Conservation (phyloP, 2,113 vertebrate species). For the Morone chrysops region DNA sequence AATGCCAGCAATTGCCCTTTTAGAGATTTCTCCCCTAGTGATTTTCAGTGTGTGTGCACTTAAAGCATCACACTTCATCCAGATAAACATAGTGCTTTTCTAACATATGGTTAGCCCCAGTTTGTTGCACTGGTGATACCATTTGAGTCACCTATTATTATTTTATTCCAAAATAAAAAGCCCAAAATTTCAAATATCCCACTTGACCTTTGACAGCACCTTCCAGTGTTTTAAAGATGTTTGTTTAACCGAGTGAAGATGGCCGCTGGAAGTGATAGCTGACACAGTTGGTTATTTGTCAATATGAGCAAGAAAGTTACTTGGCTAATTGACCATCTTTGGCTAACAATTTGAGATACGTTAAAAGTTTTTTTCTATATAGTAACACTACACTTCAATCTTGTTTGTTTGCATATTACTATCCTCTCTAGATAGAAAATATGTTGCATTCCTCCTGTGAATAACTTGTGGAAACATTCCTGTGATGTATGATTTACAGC, state of each 20-base stretch:
- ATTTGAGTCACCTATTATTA: not conserved
- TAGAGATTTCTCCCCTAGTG: not conserved
- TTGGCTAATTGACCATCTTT: not conserved
- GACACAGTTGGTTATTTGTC: no score
- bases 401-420: not conserved
- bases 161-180: not conserved
- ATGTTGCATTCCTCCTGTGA: not conserved
- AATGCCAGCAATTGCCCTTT: slow-evolving; percentile 34
- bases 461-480: not conserved
- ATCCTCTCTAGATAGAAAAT: not conserved
- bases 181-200: not conserved
- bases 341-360: not conserved
- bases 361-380: not conserved
- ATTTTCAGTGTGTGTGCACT: not conserved
- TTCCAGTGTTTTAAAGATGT: not conserved
- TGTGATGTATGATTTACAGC: not conserved
- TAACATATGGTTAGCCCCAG: not conserved
- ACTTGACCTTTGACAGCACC: not conserved
- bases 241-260: not conserved
- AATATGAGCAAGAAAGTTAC: not conserved
- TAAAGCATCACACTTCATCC: slow-evolving; percentile 11
- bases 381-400: not conserved
- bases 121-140: not conserved
- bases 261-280: not conserved
- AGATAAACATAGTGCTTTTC: not conserved